These are phyloP conservation scores for Tragopan temminckii DNA, from an alignment of 2,797 vertebrate species.

Conservation along the genomic window DNA sequence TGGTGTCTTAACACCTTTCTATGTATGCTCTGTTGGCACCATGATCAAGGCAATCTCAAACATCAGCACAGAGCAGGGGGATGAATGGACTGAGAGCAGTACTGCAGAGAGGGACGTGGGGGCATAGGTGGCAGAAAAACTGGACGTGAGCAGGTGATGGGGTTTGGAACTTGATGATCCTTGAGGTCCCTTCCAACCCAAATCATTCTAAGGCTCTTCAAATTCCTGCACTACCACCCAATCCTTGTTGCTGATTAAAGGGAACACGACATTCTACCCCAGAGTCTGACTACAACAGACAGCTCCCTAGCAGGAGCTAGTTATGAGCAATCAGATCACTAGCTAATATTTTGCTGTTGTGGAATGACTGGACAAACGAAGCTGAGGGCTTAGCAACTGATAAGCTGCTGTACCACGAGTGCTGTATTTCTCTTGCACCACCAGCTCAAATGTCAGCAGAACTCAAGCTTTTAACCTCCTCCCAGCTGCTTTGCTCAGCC, in stretches of 20 bases:
- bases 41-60: no score
- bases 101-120: not conserved
- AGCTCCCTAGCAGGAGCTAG: not conserved
- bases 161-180: not conserved
- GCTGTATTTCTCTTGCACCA: not conserved
- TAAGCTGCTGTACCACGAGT: not conserved
- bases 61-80: no score
- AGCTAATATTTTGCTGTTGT: not conserved
- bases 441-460: slow-evolving; percentile 10
- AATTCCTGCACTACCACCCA: not conserved
- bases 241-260: not conserved
- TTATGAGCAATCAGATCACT: not conserved
- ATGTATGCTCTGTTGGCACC: not conserved
- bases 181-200: not conserved
- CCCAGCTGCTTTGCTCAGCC: not conserved
- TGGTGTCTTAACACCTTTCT: not conserved
- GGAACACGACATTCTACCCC: not conserved
- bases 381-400: not conserved
- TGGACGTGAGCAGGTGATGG: no score
- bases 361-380: not conserved
- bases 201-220: not conserved
- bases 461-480: not conserved
- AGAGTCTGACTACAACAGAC: not conserved
- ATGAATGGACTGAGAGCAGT: no score
- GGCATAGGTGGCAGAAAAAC: no score